A percentile compares a stretch with the other conserved stretches of the same genome.
Evolutionary conservation across 2,797 vertebrate genomes (phyloP).

Genomic region (Rhodeus uyekii): DNA sequence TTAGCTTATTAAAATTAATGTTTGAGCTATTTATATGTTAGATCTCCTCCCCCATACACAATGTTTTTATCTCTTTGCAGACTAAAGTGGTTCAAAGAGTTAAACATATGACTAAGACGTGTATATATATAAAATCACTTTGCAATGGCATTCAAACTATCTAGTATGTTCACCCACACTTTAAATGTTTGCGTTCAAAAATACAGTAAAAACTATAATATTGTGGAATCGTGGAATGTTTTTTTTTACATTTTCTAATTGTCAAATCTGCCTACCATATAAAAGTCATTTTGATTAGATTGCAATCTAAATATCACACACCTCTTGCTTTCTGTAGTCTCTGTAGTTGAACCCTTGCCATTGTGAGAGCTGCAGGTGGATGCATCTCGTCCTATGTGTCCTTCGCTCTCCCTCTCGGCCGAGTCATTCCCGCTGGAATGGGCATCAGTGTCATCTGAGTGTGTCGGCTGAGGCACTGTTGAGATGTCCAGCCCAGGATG

Average conservation of each 20-base stretch:
- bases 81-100: background rate
- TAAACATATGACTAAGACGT: background rate
- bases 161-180: background rate
- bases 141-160: background rate
- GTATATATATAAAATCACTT: background rate
- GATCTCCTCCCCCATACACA: background rate
- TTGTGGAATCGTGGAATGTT: no score
- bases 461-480: slow-evolving; percentile 45
- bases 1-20: background rate
- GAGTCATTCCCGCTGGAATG: slow-evolving; percentile 77
- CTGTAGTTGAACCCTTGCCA: slow-evolving; percentile 75
- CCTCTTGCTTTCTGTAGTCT: slow-evolving; percentile 80
- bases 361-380: slow-evolving; percentile 74
- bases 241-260: background rate
- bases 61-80: background rate
- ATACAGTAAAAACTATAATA: background rate
- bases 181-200: background rate
- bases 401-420: slow-evolving; percentile 66
- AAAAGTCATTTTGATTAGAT: background rate
- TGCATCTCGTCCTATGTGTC: slow-evolving; percentile 46
- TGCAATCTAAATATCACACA: slow-evolving; percentile 36
- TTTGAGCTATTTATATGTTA: background rate
- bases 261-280: background rate
- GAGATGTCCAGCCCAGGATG: slow-evolving; percentile 40
- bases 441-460: slow-evolving; percentile 74